Evolutionary conservation across 2,888 invertebrate species (phyloP), one percentile per base, ranked within the genome.

Genomic region (Ophioninae sp.): DNA sequence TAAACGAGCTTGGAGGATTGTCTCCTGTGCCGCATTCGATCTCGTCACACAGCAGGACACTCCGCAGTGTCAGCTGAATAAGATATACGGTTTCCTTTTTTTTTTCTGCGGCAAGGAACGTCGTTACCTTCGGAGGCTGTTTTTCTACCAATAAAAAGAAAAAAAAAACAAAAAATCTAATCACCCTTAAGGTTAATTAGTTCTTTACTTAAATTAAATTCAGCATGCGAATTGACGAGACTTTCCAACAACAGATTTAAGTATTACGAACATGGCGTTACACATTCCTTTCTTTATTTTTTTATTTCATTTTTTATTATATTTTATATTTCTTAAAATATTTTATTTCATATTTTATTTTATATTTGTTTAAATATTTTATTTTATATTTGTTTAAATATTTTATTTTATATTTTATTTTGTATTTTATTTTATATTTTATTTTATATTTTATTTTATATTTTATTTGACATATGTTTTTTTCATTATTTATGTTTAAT

Each of bases 1-100:
- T 41, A 23, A 2, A 30, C 50, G 21, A 84, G 78, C 75, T 59
- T 67, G 65, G 70, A 59, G 62, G 57, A 77, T 77, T 39, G 61
- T 80, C 68, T 79, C 61, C 79, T 61, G 83, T 76, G 82, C 80
- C 82, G 77, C 76, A 81, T 86, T 84, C 37, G 80, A 79, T 72
- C 78, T 79, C 81, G 81, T 75, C 74, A 70, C 78, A 61, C 62
- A 39, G 79, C 76, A 57, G 75, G 68, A 82, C 64, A 44, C 75
- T 62, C 76, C 30, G 84, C 79, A 76, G 64, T 75, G 82, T 79
- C 84, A 79, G 84, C 82, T 59, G 75, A 64, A 79, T 65, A 75
- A 73, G 82, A 74, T 75, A 75, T 79, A 39, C 59, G 67, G 57
- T 50, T 21, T 39, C 75, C 56, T 77, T 39, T 50, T 62, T 50